phyloP scores from a whole-genome alignment of 2,888 invertebrate genomes.

The Penaeus monodon region DNA sequence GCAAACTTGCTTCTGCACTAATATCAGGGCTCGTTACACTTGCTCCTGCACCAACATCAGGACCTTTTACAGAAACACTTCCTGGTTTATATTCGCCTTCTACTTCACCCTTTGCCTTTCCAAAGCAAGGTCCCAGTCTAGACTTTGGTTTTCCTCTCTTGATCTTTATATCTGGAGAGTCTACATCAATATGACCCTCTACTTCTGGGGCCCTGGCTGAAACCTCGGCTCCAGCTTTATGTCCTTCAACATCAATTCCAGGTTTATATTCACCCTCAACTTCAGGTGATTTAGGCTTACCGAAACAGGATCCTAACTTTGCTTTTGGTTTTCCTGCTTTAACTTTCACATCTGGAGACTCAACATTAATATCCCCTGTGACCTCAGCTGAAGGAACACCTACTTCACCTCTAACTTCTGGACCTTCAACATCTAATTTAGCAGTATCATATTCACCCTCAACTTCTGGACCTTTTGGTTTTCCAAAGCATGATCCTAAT shows the following conservation, averaged over 20 bases:
- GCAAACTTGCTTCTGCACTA: too few species aligned
- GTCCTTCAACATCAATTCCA: constrained; percentile 20
- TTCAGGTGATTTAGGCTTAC: constrained; percentile 23
- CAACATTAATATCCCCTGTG: constrained; percentile 17
- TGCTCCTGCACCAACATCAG: constrained; percentile 18
- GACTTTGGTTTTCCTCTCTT: constrained; percentile 32
- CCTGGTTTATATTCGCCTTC: constrained; percentile 40
- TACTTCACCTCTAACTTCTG: constrained; percentile 3
- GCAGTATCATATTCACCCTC: constrained; percentile 43
- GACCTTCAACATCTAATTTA: constrained; percentile 19
- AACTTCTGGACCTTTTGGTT: constrained; percentile 34
- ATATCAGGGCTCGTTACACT: constrained; percentile 25
- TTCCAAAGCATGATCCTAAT: constrained; percentile 46
- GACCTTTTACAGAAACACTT: constrained; percentile 23
- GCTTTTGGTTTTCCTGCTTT: constrained; percentile 24
- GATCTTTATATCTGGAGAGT: constrained; percentile 28
- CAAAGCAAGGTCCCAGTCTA: constrained; percentile 41
- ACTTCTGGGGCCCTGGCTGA: constrained; percentile 10
- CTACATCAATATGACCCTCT: constrained; percentile 2
- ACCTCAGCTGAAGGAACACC: not conserved
- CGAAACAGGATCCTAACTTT: constrained; percentile 32
- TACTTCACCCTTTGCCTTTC: constrained; percentile 37
- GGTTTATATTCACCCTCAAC: constrained; percentile 32
- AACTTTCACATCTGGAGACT: constrained; percentile 8
- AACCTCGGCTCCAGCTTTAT: constrained; percentile 10